Base-by-base conservation (phyloP, 2,113 vertebrate genomes). In the Cynocephalus volans region DNA sequence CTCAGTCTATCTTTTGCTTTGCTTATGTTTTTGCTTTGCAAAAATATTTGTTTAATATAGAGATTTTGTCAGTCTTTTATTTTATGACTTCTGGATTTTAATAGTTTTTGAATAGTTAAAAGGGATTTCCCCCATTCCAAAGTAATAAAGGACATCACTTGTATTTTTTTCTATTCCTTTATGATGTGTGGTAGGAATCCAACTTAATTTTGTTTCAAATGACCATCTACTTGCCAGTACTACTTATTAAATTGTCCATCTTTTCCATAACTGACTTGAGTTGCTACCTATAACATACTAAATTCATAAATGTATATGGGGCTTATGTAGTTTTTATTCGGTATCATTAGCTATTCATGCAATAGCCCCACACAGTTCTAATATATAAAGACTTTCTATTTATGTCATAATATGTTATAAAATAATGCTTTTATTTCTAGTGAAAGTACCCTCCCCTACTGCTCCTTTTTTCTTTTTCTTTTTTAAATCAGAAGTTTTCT, bases 71-170 rank as follows among this genome's bases (percentile, higher is more conserved):
- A 90, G 15, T 67, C 77, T 88, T 72, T 83, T 88, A 19, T 73
- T 84, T 97, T 65, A 56, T 41, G 64, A 67, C 13, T 76, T 96
- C 41, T 85, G 41, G 21, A 75, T 96, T 89, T 95, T 89, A 81
- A 81, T 84, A 58, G 28, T 93, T 80, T 84, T 48, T 64, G 21
- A 70, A 48, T 50, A 77, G 41, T 41, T 41, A 41, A 41, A 72
- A 62, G 58, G 26, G 9, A 26, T 70, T 75, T 88, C 70, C 75
- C 6, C 48, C 12, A 92, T 81, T 81, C 28, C 80, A 85, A 60
- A 62, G 26, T 81, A 52, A 92, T 79, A 84, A 88, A 93, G 13
- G 52, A 87, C 87, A 86, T 54, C n/a, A 50, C 14, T 54, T 33
- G 18, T 19, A 11, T 24, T 79, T 88, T 93, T 84, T 31, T 54